Evolutionary conservation across 2,888 invertebrate genomes (phyloP), one percentile per base, ranked within the genome.

Genomic region (Hydroisotoma schaefferi): DNA sequence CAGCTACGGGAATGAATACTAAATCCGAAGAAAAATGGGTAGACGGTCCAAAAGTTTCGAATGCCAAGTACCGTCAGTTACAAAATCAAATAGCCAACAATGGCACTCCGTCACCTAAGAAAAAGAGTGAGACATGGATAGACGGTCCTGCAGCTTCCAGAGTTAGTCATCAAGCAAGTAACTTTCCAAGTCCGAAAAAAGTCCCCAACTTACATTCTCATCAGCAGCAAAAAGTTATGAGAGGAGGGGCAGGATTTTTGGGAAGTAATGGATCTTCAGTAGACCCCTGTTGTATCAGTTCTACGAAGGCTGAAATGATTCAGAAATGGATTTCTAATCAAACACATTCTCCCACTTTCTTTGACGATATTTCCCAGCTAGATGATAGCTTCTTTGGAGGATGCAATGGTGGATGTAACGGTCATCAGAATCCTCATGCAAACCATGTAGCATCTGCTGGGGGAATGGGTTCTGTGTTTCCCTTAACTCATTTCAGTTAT

Each of bases 11-110:
- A 4, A 15, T 49, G 27, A 65, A 59, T 62, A 57, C 80, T 80
- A 22, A 89, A 88, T 70, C 67, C 8, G 92, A 93, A 74, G 95
- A 95, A 75, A 91, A 93, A 75, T 97, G 95, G 95, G 90, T 95
- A 65, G 95, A 97, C 78, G 95, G 95, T 0, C 95, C 95, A 0
- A 83, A 92, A 75, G 89, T 93, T 73, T 47, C 67, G 58, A 10
- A 8, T 15, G 25, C 20, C 15, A 69, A 59, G 72, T 74, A 67
- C 44, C 59, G 62, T 12, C 65, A 59, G 25, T 46, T 51, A n/a
- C 61, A 61, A 46, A 49, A 49, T 27, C 49, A 49, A 25, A 18
- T 49, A 10, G 26, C 23, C 26, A n/a, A 33, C 18, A 12, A 20
- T 23, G n/a, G n/a, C 6, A 8, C 55, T n/a, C 26, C 55, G 2